Evolutionary conservation across 2,888 invertebrate genomes (phyloP).

Genomic region (Aspidapion aeneum): DNA sequence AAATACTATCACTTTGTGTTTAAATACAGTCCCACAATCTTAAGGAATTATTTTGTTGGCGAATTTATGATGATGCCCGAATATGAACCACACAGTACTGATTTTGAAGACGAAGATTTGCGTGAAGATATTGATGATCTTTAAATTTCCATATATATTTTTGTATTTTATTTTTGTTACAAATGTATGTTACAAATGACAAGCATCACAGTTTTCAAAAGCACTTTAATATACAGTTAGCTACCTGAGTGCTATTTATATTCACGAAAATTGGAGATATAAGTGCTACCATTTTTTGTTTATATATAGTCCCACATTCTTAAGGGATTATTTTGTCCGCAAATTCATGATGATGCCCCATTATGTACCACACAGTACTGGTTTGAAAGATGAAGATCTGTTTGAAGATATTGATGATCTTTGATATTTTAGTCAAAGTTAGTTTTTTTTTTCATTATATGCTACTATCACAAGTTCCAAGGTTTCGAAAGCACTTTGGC

Average conservation of each 20-base stretch:
- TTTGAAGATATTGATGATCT: not conserved
- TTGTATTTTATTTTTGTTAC: no score
- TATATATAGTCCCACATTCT: conserved; percentile 54
- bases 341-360: conserved; percentile 64
- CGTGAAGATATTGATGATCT: not conserved
- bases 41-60: conserved; percentile 59
- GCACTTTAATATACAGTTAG: conserved; percentile 58
- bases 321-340: conserved; percentile 59
- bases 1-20: conserved; percentile 64
- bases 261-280: conserved; percentile 67
- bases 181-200: no score
- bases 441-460: no score
- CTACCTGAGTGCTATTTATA: conserved; percentile 60
- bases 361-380: conserved; percentile 28
- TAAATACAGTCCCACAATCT: conserved; percentile 54
- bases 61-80: conserved; percentile 64
- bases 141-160: no score
- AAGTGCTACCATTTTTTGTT: conserved; percentile 63
- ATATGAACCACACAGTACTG: conserved; percentile 29
- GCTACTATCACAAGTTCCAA: no score
- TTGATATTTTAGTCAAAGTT: no score
- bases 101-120: conserved; percentile 3
- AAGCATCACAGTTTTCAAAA: conserved; percentile 58
- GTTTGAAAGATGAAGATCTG: not conserved
- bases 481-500: conserved; percentile 62